Evolutionary conservation across 2,797 vertebrate genomes (phyloP).

Genomic region (Pipistrellus nathusii): DNA sequence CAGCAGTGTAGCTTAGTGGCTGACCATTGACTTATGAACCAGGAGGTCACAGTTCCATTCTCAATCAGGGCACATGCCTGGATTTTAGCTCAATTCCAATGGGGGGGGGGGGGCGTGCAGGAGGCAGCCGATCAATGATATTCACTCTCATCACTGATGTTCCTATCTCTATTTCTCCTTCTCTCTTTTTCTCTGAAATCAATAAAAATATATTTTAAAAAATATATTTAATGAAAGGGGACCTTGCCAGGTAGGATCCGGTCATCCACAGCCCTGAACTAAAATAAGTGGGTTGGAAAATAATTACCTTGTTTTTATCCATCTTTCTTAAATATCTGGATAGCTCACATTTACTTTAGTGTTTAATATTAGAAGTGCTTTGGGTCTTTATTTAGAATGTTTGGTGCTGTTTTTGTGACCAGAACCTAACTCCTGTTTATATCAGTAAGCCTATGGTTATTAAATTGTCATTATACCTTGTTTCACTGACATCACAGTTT

Average conservation of each 20-base stretch:
- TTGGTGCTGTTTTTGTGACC: background rate
- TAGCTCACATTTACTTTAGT: background rate
- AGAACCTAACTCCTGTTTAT: background rate
- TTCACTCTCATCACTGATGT: no score
- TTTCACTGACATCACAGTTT: background rate
- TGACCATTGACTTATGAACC: no score
- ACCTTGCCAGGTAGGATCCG: background rate
- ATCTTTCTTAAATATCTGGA: background rate
- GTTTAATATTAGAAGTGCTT: background rate
- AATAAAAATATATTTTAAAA: no score
- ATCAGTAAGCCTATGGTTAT: background rate
- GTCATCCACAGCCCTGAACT: background rate
- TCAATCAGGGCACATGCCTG: no score
- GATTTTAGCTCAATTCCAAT: no score
- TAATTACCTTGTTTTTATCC: background rate
- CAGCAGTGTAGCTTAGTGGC: background rate
- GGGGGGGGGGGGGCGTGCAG: no score
- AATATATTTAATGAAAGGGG: no score
- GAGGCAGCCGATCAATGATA: no score
- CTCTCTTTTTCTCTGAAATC: no score
- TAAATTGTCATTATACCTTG: background rate
- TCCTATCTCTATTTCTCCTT: no score
- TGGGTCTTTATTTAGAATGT: background rate
- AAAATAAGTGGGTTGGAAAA: background rate
- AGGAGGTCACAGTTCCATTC: no score